Evolutionary conservation across 2,797 vertebrate genomes (phyloP).

Genomic region (Poecilia gillii): DNA sequence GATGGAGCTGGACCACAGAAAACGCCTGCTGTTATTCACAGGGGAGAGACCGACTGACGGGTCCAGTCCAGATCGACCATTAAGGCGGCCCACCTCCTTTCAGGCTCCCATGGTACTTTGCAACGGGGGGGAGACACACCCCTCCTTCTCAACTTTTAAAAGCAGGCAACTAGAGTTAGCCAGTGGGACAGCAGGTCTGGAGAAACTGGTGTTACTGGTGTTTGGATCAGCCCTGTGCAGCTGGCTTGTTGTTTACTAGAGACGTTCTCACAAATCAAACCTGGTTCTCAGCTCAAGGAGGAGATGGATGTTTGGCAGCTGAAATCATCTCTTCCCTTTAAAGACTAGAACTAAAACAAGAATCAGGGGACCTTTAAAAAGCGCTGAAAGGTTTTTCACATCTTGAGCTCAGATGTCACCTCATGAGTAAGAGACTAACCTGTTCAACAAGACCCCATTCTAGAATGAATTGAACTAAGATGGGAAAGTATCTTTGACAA

Average conservation of each 20-base stretch:
- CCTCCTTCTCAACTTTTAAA: conserved; percentile 49
- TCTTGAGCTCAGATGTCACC: conserved; percentile 47
- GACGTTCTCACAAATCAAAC: conserved; percentile 30
- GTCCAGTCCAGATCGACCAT: conserved; percentile 85
- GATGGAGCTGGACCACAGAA: conserved; percentile 80
- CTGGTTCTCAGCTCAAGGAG: conserved; percentile 43
- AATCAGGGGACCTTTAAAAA: conserved; percentile 46
- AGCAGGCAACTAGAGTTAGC: conserved; percentile 62
- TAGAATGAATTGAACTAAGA: neutral
- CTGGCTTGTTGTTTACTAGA: conserved; percentile 61
- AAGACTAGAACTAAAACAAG: conserved; percentile 45
- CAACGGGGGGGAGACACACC: conserved; percentile 36
- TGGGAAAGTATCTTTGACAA: neutral
- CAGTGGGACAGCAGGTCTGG: conserved; percentile 56
- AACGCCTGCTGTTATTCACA: conserved; percentile 83
- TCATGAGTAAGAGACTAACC: conserved; percentile 16
- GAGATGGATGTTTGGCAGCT: conserved; percentile 64
- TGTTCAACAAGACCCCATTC: neutral
- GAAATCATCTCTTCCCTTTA: conserved; percentile 33
- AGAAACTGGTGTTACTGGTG: conserved; percentile 48
- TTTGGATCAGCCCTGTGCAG: conserved; percentile 60
- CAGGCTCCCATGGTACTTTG: conserved; percentile 89
- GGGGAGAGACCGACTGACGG: conserved; percentile 91
- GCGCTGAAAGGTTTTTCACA: conserved; percentile 23
- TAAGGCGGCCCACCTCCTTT: conserved; percentile 88